Conservation (phyloP, 2,113 vertebrate genomes). For the Tragulus kanchil region DNA sequence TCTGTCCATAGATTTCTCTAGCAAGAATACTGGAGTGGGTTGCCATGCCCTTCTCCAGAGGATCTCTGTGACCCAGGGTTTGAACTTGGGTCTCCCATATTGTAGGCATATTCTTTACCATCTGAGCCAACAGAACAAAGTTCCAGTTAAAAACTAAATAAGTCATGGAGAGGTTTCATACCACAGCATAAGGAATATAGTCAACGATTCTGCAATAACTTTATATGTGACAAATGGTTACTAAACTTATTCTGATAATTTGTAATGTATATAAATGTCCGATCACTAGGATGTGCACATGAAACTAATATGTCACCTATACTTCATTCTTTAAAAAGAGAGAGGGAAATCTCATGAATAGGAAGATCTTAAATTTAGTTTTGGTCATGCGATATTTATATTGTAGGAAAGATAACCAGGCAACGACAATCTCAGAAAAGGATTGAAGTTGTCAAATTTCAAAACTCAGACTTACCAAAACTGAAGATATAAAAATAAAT, state of each 20-base stretch:
- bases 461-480: constrained; percentile 29
- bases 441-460: not conserved
- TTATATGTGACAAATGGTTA: not conserved
- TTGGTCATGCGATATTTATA: not conserved
- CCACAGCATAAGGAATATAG: not conserved
- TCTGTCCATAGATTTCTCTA: not conserved
- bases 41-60: not conserved
- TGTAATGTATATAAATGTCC: not conserved
- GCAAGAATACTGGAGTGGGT: not conserved
- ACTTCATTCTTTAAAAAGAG: not conserved
- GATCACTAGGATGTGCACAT: not conserved
- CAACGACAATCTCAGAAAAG: not conserved
- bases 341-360: not conserved
- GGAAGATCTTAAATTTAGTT: not conserved
- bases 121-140: not conserved
- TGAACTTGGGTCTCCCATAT: not conserved
- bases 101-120: not conserved
- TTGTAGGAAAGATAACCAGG: not conserved
- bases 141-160: not conserved
- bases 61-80: not conserved
- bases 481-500: not conserved
- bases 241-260: not conserved
- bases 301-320: not conserved
- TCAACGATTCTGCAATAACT: not conserved
- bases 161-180: not conserved